These are phyloP conservation scores for Habropoda laboriosa DNA, from an alignment of 1,140 invertebrate species.

Conservation along the genomic window DNA sequence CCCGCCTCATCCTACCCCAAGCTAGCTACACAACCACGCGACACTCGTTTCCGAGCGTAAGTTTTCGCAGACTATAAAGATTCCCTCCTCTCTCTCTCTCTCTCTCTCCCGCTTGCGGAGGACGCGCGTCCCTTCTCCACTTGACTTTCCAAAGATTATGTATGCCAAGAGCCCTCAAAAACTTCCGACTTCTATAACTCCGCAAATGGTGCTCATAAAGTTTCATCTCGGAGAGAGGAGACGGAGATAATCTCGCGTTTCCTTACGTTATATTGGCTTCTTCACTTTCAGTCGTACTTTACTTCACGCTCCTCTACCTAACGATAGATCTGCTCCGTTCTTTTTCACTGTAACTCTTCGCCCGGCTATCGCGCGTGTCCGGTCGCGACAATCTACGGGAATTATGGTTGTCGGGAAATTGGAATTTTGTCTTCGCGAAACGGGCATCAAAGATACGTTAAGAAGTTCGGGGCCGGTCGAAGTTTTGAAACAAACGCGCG, in stretches of 20 bases:
- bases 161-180: constrained; percentile 37
- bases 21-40: background rate
- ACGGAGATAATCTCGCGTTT: constrained; percentile 23
- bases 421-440: background rate
- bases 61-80: constrained; percentile 11
- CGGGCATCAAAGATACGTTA: background rate
- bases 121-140: background rate
- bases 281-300: constrained; percentile 1
- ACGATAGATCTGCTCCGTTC: background rate
- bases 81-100: background rate
- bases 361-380: background rate
- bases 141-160: constrained; percentile 35
- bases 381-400: background rate
- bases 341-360: too few species aligned
- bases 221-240: background rate
- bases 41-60: background rate
- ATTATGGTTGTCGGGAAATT: background rate
- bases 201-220: constrained; percentile 32
- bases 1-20: too few species aligned
- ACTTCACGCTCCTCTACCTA: background rate
- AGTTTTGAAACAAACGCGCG: too few species aligned
- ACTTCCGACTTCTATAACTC: constrained; percentile 43
- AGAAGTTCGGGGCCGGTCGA: background rate
- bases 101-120: background rate
- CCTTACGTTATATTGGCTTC: constrained; percentile 26